Percentiles rank a stretch among this genome's conserved stretches.
These are phyloP conservation scores for Girardinus metallicus DNA, from an alignment of 2,797 vertebrate genomes.

Conservation along the genomic window DNA sequence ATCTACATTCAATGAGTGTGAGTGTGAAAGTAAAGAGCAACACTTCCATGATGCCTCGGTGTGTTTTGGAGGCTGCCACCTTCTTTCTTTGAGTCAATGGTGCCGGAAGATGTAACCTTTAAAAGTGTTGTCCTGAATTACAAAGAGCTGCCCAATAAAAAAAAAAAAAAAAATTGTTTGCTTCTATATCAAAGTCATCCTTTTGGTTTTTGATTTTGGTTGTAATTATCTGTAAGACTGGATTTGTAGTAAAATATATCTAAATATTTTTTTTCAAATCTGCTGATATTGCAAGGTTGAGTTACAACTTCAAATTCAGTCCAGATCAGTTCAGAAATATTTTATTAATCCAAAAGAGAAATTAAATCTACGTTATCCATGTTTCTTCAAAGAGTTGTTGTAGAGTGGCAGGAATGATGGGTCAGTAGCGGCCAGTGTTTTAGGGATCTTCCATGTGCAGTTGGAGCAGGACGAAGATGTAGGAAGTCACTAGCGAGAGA, in stretches of 20 bases:
- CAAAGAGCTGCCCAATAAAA: background rate
- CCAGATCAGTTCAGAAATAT: background rate
- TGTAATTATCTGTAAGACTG: background rate
- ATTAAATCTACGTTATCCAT: background rate
- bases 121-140: background rate
- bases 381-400: background rate
- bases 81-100: background rate
- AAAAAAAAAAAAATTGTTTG: background rate
- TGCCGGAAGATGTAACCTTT: background rate
- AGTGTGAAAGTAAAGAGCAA: background rate
- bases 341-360: background rate
- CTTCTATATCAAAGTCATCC: background rate
- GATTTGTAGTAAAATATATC: background rate
- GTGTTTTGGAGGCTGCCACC: background rate
- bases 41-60: background rate
- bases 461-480: background rate
- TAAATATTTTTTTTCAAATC: background rate
- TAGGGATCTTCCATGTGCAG: background rate
- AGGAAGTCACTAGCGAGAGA: background rate
- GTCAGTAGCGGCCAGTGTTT: background rate
- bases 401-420: background rate
- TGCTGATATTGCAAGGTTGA: background rate
- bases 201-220: background rate
- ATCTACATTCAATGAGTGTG: background rate
- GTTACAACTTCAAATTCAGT: background rate